Evolutionary conservation across 2,797 vertebrate genomes (phyloP).

Genomic region (Pantherophis alleghaniensis): DNA sequence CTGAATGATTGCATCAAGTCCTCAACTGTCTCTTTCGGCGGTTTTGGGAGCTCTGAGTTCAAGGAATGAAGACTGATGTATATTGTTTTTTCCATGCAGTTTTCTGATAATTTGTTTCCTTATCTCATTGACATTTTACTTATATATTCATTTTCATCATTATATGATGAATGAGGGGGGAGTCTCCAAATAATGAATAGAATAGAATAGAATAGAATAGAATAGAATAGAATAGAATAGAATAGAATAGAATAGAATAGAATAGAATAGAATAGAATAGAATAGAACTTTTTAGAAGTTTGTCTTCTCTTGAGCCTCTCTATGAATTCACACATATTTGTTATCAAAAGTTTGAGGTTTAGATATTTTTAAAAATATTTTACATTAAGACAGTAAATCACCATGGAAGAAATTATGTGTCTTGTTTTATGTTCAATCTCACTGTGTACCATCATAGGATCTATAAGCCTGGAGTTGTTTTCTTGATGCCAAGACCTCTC

Average conservation of each 20-base stretch:
- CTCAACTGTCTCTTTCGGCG: not conserved
- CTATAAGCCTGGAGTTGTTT: not conserved
- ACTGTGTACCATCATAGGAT: not conserved
- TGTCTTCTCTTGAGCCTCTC: not conserved
- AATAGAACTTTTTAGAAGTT: not conserved
- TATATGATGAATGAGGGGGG: not conserved
- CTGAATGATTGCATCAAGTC: not conserved
- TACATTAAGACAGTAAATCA: not conserved
- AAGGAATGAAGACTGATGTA: not conserved
- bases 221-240: too few species aligned
- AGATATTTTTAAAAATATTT: not conserved
- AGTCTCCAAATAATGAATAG: not conserved
- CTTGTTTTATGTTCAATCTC: not conserved
- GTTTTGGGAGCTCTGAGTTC: not conserved
- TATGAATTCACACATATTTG: not conserved
- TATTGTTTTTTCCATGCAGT: not conserved
- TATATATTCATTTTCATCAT: not conserved
- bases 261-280: too few species aligned
- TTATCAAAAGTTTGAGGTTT: not conserved
- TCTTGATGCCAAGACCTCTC: not conserved
- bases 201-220: not conserved
- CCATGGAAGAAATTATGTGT: not conserved
- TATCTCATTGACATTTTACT: not conserved
- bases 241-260: not conserved
- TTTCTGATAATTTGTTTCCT: not conserved